Evolutionary conservation across 1,140 invertebrate genomes (phyloP).

Genomic region (Homalodisca vitripennis): DNA sequence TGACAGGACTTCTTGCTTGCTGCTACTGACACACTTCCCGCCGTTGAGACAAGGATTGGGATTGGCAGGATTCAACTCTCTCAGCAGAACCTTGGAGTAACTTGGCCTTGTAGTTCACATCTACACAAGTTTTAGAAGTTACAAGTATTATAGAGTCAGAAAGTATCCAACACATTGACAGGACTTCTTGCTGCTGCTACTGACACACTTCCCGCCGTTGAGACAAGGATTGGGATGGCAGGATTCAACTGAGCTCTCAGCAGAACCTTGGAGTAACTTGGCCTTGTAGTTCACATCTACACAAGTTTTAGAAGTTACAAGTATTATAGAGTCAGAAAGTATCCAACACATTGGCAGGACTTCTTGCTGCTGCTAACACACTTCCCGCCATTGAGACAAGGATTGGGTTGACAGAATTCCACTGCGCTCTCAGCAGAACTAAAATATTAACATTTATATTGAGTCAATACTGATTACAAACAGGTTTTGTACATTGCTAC

Average conservation of each 20-base stretch:
- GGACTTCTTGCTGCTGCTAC: constrained; percentile 50
- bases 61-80: constrained; percentile 60
- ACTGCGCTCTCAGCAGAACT: constrained; percentile 54
- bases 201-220: constrained; percentile 60
- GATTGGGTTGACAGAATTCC: constrained; percentile 66
- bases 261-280: constrained; percentile 56
- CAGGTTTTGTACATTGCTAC: too few relatives aligned
- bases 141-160: too few relatives aligned
- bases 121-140: too few relatives aligned
- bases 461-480: too few relatives aligned
- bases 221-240: constrained; percentile 69
- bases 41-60: constrained; percentile 68
- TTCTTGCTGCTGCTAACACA: constrained; percentile 54
- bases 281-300: constrained; percentile 59
- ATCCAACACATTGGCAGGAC: constrained; percentile 61
- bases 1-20: constrained; percentile 58
- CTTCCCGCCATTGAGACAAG: constrained; percentile 63
- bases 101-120: constrained; percentile 60
- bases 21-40: constrained; percentile 57
- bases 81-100: constrained; percentile 55
- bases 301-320: too few relatives aligned
- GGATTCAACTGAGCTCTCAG: constrained; percentile 56
- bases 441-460: too few relatives aligned
- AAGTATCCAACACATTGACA: constrained; percentile 61
- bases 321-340: too few relatives aligned